Base-by-base conservation (phyloP, 1,140 invertebrate genomes). In the Heliothis virescens region DNA sequence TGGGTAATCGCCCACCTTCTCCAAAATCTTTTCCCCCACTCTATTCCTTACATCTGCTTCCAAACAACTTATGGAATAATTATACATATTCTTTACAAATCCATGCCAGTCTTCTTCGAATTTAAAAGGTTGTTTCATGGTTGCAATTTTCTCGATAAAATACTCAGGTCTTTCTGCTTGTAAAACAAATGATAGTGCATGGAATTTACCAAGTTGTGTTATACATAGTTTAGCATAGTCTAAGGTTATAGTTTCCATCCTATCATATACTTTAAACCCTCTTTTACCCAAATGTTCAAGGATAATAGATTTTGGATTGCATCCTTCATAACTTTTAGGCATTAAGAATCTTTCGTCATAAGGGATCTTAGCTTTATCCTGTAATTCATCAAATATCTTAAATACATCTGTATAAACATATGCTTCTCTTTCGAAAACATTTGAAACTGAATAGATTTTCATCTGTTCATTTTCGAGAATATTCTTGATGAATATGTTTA, bases 401-500 rank as follows among this genome's bases (percentile, higher is more conserved):
- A 73, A 74, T 1, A 90, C 18, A 53, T 87, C 83, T 9, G 63
- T 86, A 62, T 88, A 89, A 57, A 80, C 15, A 15, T 83, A 86
- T 2, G 80, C n/a, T 85, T 91, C 90, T 53, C 77, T 84, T 4
- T 29, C 13, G 79, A 79, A 90, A 16, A 83, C n/a, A 1, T 81
- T 81, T 11, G 72, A 4, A 0, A 85, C 55, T 0, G 81, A 77
- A 15, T 83, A 82, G 9, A 89, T 75, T 26, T 78, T 82, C 53
- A 88, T 74, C 52, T 84, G 71, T 50, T 82, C 82, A 41, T 69
- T 67, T 0, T 67, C 78, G n/a, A 82, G 62, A 11, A 79, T 83
- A 47, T 84, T 76, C 60, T 91, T 91, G 29, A 86, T 63, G 69
- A 91, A 90, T 57, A 91, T 72, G 79, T 85, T 83, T 2, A 79